phyloP scores from a whole-genome alignment of 2,888 invertebrate genomes.

The Drosophila anceps region DNA sequence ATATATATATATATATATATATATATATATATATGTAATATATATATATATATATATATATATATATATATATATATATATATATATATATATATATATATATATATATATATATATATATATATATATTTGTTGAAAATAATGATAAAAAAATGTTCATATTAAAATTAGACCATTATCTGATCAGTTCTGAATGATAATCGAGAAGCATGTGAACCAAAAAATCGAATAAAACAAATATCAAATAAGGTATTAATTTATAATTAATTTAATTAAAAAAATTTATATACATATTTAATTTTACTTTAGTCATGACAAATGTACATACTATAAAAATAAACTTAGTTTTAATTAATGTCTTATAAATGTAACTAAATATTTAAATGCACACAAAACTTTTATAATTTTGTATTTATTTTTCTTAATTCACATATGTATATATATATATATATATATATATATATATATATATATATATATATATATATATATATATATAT shows the following conservation, averaged over 20 bases:
- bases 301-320: not conserved
- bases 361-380: not conserved
- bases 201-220: not conserved
- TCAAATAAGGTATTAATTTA: not conserved
- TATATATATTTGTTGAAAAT: not conserved
- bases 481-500: too few species aligned
- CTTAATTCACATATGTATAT: not conserved
- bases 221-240: not conserved
- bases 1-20: not conserved
- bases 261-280: not conserved
- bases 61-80: not conserved
- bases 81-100: not conserved
- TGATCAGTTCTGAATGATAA: not conserved
- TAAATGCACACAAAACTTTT: not conserved
- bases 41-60: not conserved
- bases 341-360: not conserved
- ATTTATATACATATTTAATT: not conserved
- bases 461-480: too few species aligned
- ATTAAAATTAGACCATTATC: not conserved
- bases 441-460: too few species aligned
- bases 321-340: not conserved
- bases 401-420: not conserved
- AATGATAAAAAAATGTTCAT: not conserved
- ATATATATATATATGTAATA: not conserved
- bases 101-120: not conserved